phyloP scores from a whole-genome alignment of 2,113 vertebrate species.

The Numenius arquata region DNA sequence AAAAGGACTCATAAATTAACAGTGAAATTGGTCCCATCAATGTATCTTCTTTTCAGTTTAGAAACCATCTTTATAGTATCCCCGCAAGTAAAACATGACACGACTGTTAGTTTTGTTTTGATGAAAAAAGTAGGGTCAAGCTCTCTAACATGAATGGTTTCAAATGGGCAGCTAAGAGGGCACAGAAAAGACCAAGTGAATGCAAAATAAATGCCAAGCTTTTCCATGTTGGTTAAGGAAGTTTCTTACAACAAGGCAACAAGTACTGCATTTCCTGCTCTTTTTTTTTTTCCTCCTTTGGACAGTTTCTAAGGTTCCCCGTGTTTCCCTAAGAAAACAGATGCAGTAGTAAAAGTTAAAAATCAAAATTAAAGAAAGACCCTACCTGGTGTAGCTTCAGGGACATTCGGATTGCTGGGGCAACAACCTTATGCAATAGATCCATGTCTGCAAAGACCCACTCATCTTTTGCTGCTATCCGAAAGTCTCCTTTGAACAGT shows the following conservation, averaged over 20 bases:
- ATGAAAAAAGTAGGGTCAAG: background rate
- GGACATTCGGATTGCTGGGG: slow-evolving; percentile 95
- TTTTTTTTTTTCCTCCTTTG: background rate
- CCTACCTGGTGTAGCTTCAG: slow-evolving; percentile 95
- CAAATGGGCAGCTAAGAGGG: background rate
- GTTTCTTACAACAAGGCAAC: background rate
- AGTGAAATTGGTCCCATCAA: background rate
- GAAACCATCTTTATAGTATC: background rate
- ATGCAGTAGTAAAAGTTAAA: background rate
- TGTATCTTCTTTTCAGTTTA: background rate
- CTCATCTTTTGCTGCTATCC: slow-evolving; percentile 90
- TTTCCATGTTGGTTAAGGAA: background rate
- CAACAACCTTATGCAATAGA: slow-evolving; percentile 91
- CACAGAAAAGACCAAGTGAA: background rate
- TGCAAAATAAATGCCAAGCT: background rate
- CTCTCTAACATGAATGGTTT: background rate
- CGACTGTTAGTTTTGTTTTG: background rate
- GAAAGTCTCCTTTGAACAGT: slow-evolving; percentile 96
- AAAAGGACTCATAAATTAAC: background rate
- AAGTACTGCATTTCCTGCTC: background rate
- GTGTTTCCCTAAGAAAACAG: background rate
- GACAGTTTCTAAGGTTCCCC: background rate
- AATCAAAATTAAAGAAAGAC: background rate
- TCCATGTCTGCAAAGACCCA: slow-evolving; percentile 98
- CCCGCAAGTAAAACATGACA: background rate